Evolutionary conservation across 1,140 invertebrate species (phyloP).

Genomic region (Drosophila navojoa): DNA sequence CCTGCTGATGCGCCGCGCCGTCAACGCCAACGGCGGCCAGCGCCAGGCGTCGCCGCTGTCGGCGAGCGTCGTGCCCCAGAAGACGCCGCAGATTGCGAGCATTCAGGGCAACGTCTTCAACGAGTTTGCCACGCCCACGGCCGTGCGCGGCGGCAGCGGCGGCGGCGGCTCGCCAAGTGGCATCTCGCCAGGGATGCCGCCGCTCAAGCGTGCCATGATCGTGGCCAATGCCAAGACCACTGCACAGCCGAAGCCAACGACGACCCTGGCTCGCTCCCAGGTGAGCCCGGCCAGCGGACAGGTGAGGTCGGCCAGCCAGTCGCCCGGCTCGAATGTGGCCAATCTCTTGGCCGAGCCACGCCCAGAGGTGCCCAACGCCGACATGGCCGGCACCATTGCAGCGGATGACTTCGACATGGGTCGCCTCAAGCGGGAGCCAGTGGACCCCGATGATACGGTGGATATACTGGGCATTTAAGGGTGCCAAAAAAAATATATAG

Average conservation of each 20-base stretch:
- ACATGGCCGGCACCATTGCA: constrained; percentile 60
- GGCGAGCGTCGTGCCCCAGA: constrained; percentile 21
- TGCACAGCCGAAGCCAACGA: neutral
- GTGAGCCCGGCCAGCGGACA: neutral
- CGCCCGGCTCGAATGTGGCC: constrained; percentile 8
- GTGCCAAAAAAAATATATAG: neutral
- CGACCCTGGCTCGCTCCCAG: neutral
- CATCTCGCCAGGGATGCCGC: neutral
- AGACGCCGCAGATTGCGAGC: constrained; percentile 52
- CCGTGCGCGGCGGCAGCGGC: constrained; percentile 5
- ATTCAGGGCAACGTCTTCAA: constrained; percentile 44
- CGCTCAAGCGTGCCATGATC: constrained; percentile 50
- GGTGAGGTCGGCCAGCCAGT: neutral
- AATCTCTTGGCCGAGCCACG: constrained; percentile 21
- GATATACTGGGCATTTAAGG: constrained; percentile 57
- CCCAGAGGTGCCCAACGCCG: neutral
- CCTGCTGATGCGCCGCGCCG: constrained; percentile 29
- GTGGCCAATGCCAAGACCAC: constrained; percentile 51
- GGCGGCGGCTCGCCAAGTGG: neutral
- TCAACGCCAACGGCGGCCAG: neutral
- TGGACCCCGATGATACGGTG: constrained; percentile 47
- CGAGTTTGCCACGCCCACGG: constrained; percentile 46
- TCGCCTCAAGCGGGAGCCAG: constrained; percentile 54
- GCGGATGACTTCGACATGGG: constrained; percentile 57
- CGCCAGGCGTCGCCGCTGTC: constrained; percentile 38